Base-by-base conservation (phyloP, 37 sponge, comb jelly and placozoan genomes). In the Aplysina aerophoba region DNA sequence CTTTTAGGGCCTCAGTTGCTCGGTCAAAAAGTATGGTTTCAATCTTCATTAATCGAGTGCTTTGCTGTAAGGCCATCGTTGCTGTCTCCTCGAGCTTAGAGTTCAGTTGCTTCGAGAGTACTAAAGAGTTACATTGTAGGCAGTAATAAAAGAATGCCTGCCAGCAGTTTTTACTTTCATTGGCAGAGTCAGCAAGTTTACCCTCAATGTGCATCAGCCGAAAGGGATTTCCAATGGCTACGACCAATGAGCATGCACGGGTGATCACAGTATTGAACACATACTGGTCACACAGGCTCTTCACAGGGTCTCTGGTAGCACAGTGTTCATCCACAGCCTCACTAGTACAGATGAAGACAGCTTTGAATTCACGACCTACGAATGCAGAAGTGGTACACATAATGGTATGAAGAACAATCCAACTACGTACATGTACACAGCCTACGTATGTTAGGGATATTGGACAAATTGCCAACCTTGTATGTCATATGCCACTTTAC, bases 261-360 rank as follows among this genome's bases (percentile, higher is more conserved):
- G 94, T 93, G 28, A 93, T 72, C n/a, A 85, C 83, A 16, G 94
- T 93, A 83, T 93, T 90, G 78, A 93, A 93, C 0, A 93, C 88
- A 79, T 50, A 74, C 22, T 64, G 85, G 64, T 90, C 85, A 82
- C 94, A 93, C 0, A 83, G 59, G 37, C 94, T 93, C 80, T 93
- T 93, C 14, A 81, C 80, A 22, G 88, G 91, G 38, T 93, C 84
- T 8, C 34, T 55, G 0, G 86, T 66, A 12, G 33, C 36, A 3
- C 85, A 88, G 66, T 63, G 11, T 15, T 21, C 31, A 62, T 81
- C 41, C 15, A 82, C 61, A 0, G 87, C 80, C 54, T 90, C 94
- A 65, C 55, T 55, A 21, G 94, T 93, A 59, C 94, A 87, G 34
- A 93, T 27, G 53, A 89, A 93, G 0, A 93, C 28, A 25, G 87